These are phyloP conservation scores for Plectrocnemia conspersa DNA, from an alignment of 1,140 invertebrate species.

Conservation along the genomic window DNA sequence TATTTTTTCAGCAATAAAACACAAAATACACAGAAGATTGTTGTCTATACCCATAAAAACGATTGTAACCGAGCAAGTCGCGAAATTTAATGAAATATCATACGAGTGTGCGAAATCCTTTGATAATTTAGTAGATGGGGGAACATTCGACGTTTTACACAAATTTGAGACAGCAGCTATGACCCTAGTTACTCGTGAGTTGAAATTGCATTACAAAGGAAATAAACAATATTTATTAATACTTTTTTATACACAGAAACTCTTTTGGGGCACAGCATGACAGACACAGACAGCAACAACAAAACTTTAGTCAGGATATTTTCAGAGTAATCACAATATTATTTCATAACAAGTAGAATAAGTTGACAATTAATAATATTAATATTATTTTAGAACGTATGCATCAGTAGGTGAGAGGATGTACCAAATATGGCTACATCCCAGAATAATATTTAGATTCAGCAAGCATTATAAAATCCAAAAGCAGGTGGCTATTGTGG, in stretches of 20 bases:
- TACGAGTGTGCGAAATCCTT: not conserved
- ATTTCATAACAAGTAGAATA: too few species aligned
- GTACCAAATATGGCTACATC: slow-evolving; percentile 27
- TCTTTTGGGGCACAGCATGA: too few species aligned
- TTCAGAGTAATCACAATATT: too few species aligned
- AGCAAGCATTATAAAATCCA: slow-evolving; percentile 19
- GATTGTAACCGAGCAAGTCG: not conserved
- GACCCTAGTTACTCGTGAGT: too few species aligned
- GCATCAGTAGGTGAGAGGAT: slow-evolving; percentile 17
- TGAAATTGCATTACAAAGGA: too few species aligned
- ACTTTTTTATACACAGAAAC: too few species aligned
- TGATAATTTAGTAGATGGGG: slow-evolving; percentile 3
- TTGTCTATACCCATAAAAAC: slow-evolving; percentile 9
- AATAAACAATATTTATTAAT: too few species aligned
- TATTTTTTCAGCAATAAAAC: slow-evolving; percentile 5
- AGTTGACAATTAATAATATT: too few species aligned
- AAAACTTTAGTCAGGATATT: too few species aligned
- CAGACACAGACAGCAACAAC: too few species aligned
- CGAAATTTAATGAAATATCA: slow-evolving; percentile 6
- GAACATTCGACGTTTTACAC: slow-evolving; percentile 10
- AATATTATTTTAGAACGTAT: slow-evolving; percentile 11
- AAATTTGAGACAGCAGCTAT: slow-evolving; percentile 9
- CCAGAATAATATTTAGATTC: slow-evolving; percentile 4
- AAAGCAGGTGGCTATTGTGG: too few species aligned
- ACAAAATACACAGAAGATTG: slow-evolving; percentile 19